A percentile compares a stretch with the other conserved stretches of the same genome.
These are phyloP conservation scores for Eilema caniola DNA, from an alignment of 2,888 invertebrate species.

Conservation along the genomic window DNA sequence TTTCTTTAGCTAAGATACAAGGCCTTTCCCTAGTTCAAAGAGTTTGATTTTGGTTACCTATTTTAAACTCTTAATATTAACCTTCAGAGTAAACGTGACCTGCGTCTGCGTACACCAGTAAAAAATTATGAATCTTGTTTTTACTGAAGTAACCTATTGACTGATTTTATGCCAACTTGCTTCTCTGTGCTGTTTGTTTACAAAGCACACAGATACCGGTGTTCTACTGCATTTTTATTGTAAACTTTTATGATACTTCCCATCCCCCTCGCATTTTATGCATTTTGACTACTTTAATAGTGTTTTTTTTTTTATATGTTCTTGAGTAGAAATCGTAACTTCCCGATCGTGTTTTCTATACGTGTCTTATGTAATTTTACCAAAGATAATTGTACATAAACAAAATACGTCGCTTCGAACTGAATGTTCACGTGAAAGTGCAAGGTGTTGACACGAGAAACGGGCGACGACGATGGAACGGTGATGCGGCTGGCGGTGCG, in stretches of 20 bases:
- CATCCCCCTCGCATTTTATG: slow-evolving; percentile 29
- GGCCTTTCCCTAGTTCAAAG: slow-evolving; percentile 23
- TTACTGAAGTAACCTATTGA: slow-evolving; percentile 54
- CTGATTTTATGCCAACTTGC: slow-evolving; percentile 66
- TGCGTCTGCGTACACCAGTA: slow-evolving; percentile 38
- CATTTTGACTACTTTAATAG: slow-evolving; percentile 12
- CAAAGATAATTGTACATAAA: slow-evolving; percentile 45
- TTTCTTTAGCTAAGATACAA: slow-evolving; percentile 43
- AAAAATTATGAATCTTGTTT: slow-evolving; percentile 53
- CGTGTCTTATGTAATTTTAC: slow-evolving; percentile 30
- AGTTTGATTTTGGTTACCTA: slow-evolving; percentile 17
- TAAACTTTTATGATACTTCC: slow-evolving; percentile 53
- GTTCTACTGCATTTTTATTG: slow-evolving; percentile 55
- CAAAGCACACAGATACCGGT: slow-evolving; percentile 60
- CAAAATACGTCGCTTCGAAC: slow-evolving; percentile 75
- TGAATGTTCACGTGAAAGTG: slow-evolving; percentile 79
- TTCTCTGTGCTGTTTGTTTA: slow-evolving; percentile 74
- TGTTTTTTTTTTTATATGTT: not conserved
- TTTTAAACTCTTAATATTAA: slow-evolving; percentile 44
- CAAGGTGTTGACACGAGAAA: slow-evolving; percentile 58
- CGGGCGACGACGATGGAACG: slow-evolving; percentile 68
- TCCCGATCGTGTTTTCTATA: not conserved
- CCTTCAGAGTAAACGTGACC: slow-evolving; percentile 49
- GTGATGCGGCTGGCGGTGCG: slow-evolving; percentile 70
- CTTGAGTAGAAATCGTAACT: not conserved